Base-by-base conservation (phyloP, 2,113 vertebrate genomes). In the Jacana jacana region DNA sequence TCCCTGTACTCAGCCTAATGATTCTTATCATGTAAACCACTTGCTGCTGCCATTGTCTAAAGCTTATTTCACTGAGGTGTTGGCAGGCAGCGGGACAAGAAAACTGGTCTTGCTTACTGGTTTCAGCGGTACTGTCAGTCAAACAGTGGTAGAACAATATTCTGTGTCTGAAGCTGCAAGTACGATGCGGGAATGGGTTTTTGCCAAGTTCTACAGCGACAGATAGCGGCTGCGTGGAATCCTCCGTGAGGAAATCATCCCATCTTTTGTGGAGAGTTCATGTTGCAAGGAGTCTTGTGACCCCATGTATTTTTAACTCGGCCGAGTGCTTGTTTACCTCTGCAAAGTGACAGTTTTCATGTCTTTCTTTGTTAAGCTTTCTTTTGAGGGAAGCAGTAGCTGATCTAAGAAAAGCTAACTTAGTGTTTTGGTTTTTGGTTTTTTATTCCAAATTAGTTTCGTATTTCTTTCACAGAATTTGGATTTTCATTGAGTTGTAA, bases 291-390 rank as follows among this genome's bases (percentile, higher is more conserved):
- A 89, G 37, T 88, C 76, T 70, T 86, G 81, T 96, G 94, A 91
- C 81, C 90, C 52, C 37, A 6, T 70, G 89, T 96, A 93, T 96
- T 96, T 96, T 94, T 95, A 96, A 79, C 79, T 78, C 51, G 1
- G 11, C 31, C 64, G 48, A 87, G 46, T 73, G 54, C 37, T 83
- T 91, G 79, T 88, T 95, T 96, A 88, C 79, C 71, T 96, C 91
- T 76, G 33, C 58, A 44, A 66, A 94, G 75, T 58, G 91, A 81
- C 63, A 91, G 63, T 82, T 93, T 40, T 88, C 40, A 58, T 86
- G 71, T 82, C 54, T 17, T 89, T 77, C 58, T 91, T 76, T 16
- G 12, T 72, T 58, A 40, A 89, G 79, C 31, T 73, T 72, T 76
- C 72, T 63, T 86, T 55, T 66, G 46, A 63, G 71, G 81, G 77